Evolutionary conservation across 2,113 vertebrate genomes (phyloP).

Genomic region (Vireo altiloquus): DNA sequence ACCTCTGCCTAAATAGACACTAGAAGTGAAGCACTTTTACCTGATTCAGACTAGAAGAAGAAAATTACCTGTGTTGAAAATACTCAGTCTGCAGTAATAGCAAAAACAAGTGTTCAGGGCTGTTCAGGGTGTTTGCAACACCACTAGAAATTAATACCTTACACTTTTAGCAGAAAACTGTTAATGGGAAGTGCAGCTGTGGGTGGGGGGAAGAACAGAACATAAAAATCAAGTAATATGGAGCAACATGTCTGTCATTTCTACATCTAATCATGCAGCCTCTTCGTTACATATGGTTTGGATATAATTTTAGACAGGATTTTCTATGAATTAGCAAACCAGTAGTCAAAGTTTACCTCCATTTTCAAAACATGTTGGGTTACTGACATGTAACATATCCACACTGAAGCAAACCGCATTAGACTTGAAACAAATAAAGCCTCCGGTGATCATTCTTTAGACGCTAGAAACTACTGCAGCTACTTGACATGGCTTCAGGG

Average conservation of each 20-base stretch:
- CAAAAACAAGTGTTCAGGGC: not conserved
- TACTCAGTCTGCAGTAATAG: not conserved
- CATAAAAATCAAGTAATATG: not conserved
- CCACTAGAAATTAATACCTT: not conserved
- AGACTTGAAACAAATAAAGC: slow-evolving; percentile 67
- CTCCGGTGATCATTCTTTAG: slow-evolving; percentile 65
- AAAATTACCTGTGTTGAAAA: not conserved
- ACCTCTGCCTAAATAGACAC: not conserved
- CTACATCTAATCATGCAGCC: not conserved
- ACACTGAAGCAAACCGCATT: slow-evolving; percentile 31
- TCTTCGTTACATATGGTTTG: not conserved
- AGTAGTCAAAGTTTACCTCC: slow-evolving; percentile 49
- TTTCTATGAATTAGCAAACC: slow-evolving; percentile 26
- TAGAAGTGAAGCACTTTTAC: not conserved
- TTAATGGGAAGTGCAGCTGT: not conserved
- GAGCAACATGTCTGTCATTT: not conserved
- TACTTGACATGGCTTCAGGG: slow-evolving; percentile 74
- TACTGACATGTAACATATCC: slow-evolving; percentile 6
- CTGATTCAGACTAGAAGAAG: not conserved
- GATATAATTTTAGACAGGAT: not conserved
- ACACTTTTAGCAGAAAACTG: not conserved
- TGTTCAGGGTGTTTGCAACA: not conserved
- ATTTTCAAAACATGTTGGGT: slow-evolving; percentile 31
- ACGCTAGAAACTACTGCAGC: slow-evolving; percentile 40
- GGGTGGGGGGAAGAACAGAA: not conserved